Evolutionary conservation across 2,888 invertebrate genomes (phyloP), one percentile per base, ranked within the genome.

Genomic region (Amiota mariae): DNA sequence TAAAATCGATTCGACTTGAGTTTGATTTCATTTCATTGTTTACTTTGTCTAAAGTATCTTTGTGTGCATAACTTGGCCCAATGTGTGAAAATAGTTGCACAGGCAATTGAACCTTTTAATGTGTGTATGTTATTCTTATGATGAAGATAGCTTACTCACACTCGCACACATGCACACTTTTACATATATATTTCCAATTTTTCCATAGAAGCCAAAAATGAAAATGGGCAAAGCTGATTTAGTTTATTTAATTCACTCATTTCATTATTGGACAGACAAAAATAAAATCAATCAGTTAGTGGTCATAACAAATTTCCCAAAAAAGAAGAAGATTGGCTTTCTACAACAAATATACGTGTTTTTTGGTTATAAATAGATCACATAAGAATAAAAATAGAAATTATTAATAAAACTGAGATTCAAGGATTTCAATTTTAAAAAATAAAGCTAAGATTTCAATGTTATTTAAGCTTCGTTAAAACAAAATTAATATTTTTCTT

Each of bases 241-340:
- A 75, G 77, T 74, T 74, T 81, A 80, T 74, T 74, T 81, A 80
- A 81, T 81, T 85, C 80, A 82, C 81, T 82, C 81, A 81, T 74
- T 75, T 81, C 46, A 46, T 13, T 80, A 85, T 83, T 83, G 82
- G 36, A 83, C 83, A 85, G 79, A 76, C 80, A 79, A 83, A 79
- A 83, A 82, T 36, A 36, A 36, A 36, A 36, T 36, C 36, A 36
- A 36, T 82, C 85, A 80, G 82, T 81, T 85, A 82, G 82, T 66
- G 85, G 84, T 82, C 77, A n/a, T n/a, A n/a, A 36, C 3, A 36
- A 36, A 36, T 36, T 36, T 24, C 1, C 3, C 24, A 24, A 24
- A 1, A 24, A 24, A 24, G 36, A 24, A 1, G 3, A 24, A 24
- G 36, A 2, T 6, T 36, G 36, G 2, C 36, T 36, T 36, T 36